Evolutionary conservation across 2,888 invertebrate species (phyloP), one percentile per base, ranked within the genome.

Genomic region (Gymnosoma rotundatum): DNA sequence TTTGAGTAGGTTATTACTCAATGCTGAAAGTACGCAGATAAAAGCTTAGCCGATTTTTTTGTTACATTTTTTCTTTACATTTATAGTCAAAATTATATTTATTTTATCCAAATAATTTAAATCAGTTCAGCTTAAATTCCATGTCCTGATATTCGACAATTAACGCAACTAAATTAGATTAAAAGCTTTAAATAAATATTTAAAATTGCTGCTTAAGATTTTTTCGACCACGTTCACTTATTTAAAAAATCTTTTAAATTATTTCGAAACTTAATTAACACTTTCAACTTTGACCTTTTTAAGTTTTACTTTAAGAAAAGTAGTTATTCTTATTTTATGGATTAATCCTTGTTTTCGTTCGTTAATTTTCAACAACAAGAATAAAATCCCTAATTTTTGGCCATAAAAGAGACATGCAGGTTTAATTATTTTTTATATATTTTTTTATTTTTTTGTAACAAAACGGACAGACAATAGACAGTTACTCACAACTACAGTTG

Each of bases 221-320:
- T 12, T 12, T 12, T 12, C 8, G 32, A 18, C 18, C 20, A 20
- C 9, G 10, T 20, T 7, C 5, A 1, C 4, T 52, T 10, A 18
- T 52, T 52, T 9, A 48, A 10, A 36, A 18, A 2, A 18, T 36
- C 3, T 56, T 9, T 50, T 64, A n/a, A 64, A 64, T 8, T 56
- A 45, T 58, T 66, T 66, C 58, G 42, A 38, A 58, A 42, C 32
- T 58, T 66, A 58, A 72, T 58, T 45, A 73, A 79, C 66, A 60
- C 66, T 73, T 52, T 73, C 50, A 66, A 73, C 50, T 79, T 66
- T 79, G 79, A 73, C 73, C 79, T 73, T 79, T 66, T 64, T 20
- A 42, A 20, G 32, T 0, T 42, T 38, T 38, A 20, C 20, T 58
- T 0, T 18, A 50, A 2, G 5, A 45, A 52, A 38, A 56, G 6